Evolutionary conservation across 2,888 invertebrate species (phyloP).

Genomic region (Clivina fossor): DNA sequence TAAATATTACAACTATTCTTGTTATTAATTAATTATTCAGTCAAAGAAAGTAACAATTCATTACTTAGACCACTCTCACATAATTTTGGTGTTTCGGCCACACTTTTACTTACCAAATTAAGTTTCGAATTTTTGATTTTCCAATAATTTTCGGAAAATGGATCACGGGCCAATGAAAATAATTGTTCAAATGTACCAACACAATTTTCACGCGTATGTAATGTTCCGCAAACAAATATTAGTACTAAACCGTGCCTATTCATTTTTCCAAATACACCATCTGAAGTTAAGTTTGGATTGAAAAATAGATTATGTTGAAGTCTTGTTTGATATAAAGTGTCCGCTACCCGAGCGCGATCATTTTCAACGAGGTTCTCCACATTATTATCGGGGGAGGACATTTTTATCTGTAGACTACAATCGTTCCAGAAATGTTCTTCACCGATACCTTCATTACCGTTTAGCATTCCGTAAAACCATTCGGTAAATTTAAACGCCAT

Average conservation of each 20-base stretch:
- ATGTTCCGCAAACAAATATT: conserved; percentile 64
- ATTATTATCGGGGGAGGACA: conserved; percentile 42
- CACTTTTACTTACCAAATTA: conserved; percentile 50
- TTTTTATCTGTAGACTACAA: conserved; percentile 50
- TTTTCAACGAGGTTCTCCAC: conserved; percentile 45
- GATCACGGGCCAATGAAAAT: conserved; percentile 66
- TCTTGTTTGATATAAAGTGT: conserved; percentile 50
- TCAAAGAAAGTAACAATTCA: conserved; percentile 41
- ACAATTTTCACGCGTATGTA: conserved; percentile 57
- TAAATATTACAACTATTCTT: not conserved
- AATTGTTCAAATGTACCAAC: conserved; percentile 67
- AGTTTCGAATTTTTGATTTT: conserved; percentile 64
- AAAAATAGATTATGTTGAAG: conserved; percentile 57
- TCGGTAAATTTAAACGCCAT: conserved; percentile 59
- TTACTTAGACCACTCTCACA: conserved; percentile 46
- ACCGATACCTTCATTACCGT: conserved; percentile 51
- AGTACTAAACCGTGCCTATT: conserved; percentile 65
- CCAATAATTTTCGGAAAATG: conserved; percentile 65
- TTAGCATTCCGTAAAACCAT: conserved; percentile 60
- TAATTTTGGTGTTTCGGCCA: conserved; percentile 43
- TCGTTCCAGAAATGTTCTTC: conserved; percentile 61
- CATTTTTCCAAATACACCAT: conserved; percentile 61
- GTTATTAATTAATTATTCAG: conserved; percentile 34
- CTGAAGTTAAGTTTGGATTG: conserved; percentile 61
- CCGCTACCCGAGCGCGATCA: conserved; percentile 49